Evolutionary conservation across 2,888 invertebrate species (phyloP).

Genomic region (Dexiosoma caninum): DNA sequence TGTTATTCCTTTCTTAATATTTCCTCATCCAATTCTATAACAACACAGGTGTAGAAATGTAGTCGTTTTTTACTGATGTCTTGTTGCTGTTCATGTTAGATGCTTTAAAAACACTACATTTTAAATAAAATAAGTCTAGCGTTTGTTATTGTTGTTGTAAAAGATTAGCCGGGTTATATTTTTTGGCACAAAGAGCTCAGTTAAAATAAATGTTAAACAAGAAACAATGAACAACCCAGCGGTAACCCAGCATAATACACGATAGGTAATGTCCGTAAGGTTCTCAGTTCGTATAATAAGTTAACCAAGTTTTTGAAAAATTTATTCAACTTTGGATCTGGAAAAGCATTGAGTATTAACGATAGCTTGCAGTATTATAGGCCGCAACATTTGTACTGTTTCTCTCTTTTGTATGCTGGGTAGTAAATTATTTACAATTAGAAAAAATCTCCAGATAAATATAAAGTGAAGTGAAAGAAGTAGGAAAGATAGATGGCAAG

Average conservation of each 20-base stretch:
- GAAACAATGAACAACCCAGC: slow-evolving; percentile 28
- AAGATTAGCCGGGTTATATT: slow-evolving; percentile 57
- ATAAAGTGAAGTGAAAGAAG: slow-evolving; percentile 37
- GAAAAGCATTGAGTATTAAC: no score
- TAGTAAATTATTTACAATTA: not conserved
- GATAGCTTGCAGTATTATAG: no score
- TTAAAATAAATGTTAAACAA: slow-evolving; percentile 59
- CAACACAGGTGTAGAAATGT: slow-evolving; percentile 32
- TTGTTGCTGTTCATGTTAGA: slow-evolving; percentile 18
- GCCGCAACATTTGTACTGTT: no score
- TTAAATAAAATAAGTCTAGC: slow-evolving; percentile 14
- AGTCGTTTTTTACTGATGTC: not conserved
- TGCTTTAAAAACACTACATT: slow-evolving; percentile 24
- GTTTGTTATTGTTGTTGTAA: slow-evolving; percentile 40
- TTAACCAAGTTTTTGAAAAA: no score
- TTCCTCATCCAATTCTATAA: not conserved
- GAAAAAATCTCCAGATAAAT: slow-evolving; percentile 31
- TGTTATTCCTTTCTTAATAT: not conserved
- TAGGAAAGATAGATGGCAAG: slow-evolving; percentile 30
- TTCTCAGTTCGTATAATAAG: no score
- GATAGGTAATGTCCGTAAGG: no score
- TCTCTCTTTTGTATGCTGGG: slow-evolving; percentile 3
- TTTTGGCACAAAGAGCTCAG: slow-evolving; percentile 56
- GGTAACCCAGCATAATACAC: slow-evolving; percentile 1
- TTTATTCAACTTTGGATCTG: no score